These are phyloP conservation scores for Myopa tessellatipennis DNA, from an alignment of 2,888 invertebrate species.

Conservation along the genomic window DNA sequence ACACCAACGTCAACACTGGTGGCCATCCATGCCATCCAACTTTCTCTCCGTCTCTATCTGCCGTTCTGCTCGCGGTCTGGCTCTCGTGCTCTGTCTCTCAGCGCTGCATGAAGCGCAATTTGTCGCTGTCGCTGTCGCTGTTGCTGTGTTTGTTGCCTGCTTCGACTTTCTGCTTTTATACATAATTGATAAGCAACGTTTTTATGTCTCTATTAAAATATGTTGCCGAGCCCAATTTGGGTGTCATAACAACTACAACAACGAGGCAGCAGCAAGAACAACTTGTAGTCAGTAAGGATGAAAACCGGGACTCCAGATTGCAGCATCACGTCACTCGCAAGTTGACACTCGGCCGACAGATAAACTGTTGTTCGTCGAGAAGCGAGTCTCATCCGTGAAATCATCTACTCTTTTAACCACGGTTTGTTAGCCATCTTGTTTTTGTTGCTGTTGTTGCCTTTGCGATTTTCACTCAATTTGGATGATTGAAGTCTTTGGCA, in stretches of 20 bases:
- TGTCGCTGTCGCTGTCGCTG: conserved; percentile 22
- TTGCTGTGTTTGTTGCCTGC: conserved; percentile 11
- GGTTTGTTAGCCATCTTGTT: background rate
- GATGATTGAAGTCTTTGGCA: background rate
- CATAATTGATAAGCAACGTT: conserved; percentile 33
- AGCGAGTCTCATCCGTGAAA: background rate
- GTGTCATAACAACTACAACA: background rate
- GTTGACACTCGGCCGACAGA: background rate
- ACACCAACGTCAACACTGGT: conserved; percentile 4
- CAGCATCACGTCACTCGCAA: background rate
- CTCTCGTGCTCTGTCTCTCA: background rate
- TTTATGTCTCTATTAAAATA: conserved; percentile 39
- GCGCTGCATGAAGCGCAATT: background rate
- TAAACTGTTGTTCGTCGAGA: background rate
- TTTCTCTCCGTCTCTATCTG: conserved; percentile 25
- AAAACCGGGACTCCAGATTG: background rate
- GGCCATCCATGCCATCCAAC: conserved; percentile 8
- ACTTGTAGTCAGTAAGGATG: background rate
- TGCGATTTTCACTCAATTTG: background rate
- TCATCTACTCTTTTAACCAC: background rate
- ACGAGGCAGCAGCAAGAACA: background rate
- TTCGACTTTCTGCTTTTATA: conserved; percentile 19
- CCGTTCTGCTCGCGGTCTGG: background rate
- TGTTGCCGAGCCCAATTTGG: conserved; percentile 13
- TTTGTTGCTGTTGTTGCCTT: conserved; percentile 4